phyloP scores from a whole-genome alignment of 2,797 vertebrate genomes.

The Sebastes minor region DNA sequence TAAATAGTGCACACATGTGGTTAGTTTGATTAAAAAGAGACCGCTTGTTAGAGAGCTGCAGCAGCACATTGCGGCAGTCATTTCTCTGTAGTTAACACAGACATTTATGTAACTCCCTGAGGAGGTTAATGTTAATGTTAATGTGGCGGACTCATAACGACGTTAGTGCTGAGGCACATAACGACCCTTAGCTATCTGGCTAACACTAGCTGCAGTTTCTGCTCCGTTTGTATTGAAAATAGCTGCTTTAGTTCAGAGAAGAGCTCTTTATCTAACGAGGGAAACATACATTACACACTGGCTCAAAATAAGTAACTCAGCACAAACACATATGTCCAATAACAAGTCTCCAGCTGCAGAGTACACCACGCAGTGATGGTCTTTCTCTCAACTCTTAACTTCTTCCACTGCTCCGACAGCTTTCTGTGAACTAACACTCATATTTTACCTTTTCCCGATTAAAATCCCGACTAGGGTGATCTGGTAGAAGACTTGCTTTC shows the following conservation, averaged over 20 bases:
- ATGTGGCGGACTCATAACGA: neutral
- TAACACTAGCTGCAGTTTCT: conserved; percentile 57
- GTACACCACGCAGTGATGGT: conserved; percentile 65
- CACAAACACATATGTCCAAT: conserved; percentile 26
- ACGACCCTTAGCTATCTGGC: conserved; percentile 43
- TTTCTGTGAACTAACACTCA: conserved; percentile 68
- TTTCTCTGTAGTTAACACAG: conserved; percentile 19
- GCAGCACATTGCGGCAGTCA: conserved; percentile 45
- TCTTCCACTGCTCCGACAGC: conserved; percentile 80
- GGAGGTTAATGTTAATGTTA: neutral
- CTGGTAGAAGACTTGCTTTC: conserved; percentile 72
- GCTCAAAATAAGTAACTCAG: conserved; percentile 2
- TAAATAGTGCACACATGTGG: neutral
- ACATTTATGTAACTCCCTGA: neutral
- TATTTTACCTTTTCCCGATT: conserved; percentile 86
- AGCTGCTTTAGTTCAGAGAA: conserved; percentile 28
- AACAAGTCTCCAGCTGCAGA: conserved; percentile 31
- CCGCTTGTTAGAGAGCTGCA: conserved; percentile 42
- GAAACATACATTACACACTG: neutral
- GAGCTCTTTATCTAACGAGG: neutral
- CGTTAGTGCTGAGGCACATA: conserved; percentile 6
- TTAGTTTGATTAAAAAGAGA: conserved; percentile 8
- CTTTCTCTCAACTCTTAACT: conserved; percentile 84
- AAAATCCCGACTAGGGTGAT: conserved; percentile 90
- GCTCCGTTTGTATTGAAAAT: conserved; percentile 31